Base-by-base conservation (phyloP, 2,888 invertebrate species). In the Tortrix viridana region DNA sequence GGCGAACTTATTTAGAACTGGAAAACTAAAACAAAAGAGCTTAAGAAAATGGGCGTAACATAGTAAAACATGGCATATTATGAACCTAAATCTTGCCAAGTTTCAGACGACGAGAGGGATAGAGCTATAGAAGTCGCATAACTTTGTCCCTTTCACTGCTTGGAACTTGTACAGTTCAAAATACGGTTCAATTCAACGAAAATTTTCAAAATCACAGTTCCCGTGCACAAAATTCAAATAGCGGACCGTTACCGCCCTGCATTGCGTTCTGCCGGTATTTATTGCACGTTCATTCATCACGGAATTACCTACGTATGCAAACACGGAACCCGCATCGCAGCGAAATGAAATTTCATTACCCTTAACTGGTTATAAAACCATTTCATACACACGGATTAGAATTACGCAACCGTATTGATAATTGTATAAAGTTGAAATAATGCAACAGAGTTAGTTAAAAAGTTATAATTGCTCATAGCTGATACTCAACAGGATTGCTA, bases 261-360 rank as follows among this genome's bases (percentile, higher is more conserved):
- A 57, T 52, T 41, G 52, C 52, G 23, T 53, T 52, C 37, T 9
- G 5, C 41, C 52, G 7, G 47, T 62, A 57, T 52, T 57, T 62
- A 62, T 46, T 38, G 50, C 19, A 12, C 49, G 37, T 20, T 37
- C 46, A 62, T 56, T 56, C 50, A 62, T 46, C 55, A 62, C 62
- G 16, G 50, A 23, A 62, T 50, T 62, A 20, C 38, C 32, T 22
- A 26, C 41, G 23, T 19, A 19, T 46, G 41, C 41, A 53, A 53
- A 53, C 20, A 43, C 23, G 6, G 16, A 20, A 22, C 20, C n/a
- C 16, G 38, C 12, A 22, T 16, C 14, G n/a, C n/a, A 14, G 18
- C 18, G 41, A 41, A 6, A 19, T 38, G 14, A 41, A 20, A 53
- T 53, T 41, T 53, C 41, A 50, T 50, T 32, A 50, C 6, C 14